Evolutionary conservation across 2,797 vertebrate species (phyloP).

Genomic region (Platyrinchus mystaceus): DNA sequence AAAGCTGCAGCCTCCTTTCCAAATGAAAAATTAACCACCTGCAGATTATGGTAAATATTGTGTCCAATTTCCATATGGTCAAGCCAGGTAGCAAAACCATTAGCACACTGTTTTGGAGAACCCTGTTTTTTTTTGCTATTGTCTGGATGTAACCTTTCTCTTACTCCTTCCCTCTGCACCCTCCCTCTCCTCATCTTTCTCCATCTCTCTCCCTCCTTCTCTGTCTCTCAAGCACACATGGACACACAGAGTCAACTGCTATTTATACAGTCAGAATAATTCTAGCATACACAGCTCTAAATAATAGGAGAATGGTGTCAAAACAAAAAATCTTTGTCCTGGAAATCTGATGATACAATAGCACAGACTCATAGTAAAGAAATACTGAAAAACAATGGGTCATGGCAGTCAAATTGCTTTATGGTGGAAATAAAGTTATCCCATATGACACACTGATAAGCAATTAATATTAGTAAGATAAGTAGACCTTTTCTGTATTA

Average conservation of each 20-base stretch:
- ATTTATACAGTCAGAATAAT: background rate
- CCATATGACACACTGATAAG: background rate
- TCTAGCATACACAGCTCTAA: background rate
- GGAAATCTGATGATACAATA: background rate
- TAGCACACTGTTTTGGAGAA: background rate
- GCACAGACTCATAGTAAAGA: background rate
- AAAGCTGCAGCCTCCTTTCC: background rate
- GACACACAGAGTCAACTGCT: background rate
- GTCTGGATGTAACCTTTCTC: fast-evolving
- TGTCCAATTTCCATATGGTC: background rate
- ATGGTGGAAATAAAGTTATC: background rate
- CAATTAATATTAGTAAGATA: background rate
- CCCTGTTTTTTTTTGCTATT: background rate
- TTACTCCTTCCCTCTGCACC: background rate
- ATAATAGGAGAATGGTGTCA: background rate
- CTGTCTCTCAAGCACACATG: fast-evolving
- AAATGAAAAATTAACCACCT: background rate
- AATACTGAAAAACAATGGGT: background rate
- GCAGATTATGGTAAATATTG: background rate
- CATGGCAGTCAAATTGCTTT: background rate
- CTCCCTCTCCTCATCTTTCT: background rate
- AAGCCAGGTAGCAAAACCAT: background rate
- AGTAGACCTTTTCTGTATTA: background rate
- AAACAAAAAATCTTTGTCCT: background rate
- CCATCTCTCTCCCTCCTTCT: background rate